phyloP scores from a whole-genome alignment of 2,888 invertebrate genomes.

The Limnephilus lunatus region DNA sequence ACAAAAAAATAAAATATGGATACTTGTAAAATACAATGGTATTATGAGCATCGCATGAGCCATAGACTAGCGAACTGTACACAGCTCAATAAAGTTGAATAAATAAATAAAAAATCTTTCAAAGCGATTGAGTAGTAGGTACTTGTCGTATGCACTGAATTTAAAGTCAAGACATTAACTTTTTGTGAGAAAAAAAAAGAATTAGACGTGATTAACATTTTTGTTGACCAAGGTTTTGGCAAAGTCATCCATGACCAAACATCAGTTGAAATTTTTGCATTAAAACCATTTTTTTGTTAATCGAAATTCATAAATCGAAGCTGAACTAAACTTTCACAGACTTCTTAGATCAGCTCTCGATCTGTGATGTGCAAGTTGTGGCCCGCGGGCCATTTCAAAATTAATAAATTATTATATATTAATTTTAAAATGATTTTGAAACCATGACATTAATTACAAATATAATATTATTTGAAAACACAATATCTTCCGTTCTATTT shows the following conservation, averaged over 20 bases:
- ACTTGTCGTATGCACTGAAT: no score
- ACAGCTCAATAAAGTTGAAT: no score
- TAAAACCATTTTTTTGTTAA: neutral
- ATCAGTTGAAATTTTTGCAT: neutral
- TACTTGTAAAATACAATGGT: no score
- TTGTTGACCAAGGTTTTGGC: neutral
- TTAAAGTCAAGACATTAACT: no score
- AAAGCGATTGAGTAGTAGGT: no score
- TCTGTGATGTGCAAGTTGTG: neutral
- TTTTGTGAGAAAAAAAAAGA: neutral
- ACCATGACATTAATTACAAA: no score
- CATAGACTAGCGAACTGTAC: no score
- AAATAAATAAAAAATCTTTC: no score
- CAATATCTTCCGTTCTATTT: no score
- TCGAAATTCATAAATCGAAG: neutral
- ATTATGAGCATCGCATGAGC: no score
- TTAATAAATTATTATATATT: neutral
- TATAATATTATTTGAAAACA: no score
- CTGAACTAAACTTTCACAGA: neutral
- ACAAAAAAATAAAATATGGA: no score
- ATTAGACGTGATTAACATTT: neutral
- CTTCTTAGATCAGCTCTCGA: neutral
- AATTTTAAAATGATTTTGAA: neutral
- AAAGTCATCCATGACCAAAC: neutral
- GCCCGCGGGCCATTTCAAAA: neutral